Evolutionary conservation across 1,140 invertebrate species (phyloP).

Genomic region (Sinonovacula constricta): DNA sequence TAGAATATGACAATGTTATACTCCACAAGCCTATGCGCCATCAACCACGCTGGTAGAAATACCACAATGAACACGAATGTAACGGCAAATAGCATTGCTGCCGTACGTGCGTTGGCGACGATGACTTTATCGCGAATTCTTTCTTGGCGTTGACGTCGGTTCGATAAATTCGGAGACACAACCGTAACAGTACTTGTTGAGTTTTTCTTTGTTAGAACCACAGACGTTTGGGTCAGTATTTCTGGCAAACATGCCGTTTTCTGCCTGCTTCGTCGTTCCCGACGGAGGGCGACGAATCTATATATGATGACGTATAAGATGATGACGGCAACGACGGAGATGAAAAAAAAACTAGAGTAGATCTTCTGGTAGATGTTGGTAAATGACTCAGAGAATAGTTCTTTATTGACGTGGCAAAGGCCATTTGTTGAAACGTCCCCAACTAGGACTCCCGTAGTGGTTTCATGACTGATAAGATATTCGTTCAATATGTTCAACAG

Average conservation of each 20-base stretch:
- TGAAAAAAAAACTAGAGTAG: conserved; percentile 68
- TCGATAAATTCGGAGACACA: conserved; percentile 9
- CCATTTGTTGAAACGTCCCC: too few relatives aligned
- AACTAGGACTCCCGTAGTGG: conserved; percentile 50
- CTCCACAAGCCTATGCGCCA: conserved; percentile 16
- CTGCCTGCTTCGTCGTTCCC: conserved; percentile 53
- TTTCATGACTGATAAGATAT: background rate
- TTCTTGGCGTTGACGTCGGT: conserved; percentile 51
- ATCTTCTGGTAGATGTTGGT: conserved; percentile 64
- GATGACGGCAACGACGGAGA: conserved; percentile 63
- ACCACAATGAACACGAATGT: conserved; percentile 72
- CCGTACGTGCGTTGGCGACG: conserved; percentile 71
- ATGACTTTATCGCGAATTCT: too few relatives aligned
- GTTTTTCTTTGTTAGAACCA: conserved; percentile 51
- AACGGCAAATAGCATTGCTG: conserved; percentile 74
- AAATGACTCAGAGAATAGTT: conserved; percentile 64
- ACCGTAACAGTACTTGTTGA: background rate
- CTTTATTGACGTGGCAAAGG: too few relatives aligned
- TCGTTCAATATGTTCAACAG: background rate
- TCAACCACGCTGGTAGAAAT: conserved; percentile 66
- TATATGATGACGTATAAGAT: conserved; percentile 66
- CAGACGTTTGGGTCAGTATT: conserved; percentile 52
- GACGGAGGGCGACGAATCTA: conserved; percentile 20
- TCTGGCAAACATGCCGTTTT: conserved; percentile 30
- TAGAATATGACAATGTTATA: conserved; percentile 68